phyloP scores from a whole-genome alignment of 2,797 vertebrate species.

The Crossoptilon crossoptilon region DNA sequence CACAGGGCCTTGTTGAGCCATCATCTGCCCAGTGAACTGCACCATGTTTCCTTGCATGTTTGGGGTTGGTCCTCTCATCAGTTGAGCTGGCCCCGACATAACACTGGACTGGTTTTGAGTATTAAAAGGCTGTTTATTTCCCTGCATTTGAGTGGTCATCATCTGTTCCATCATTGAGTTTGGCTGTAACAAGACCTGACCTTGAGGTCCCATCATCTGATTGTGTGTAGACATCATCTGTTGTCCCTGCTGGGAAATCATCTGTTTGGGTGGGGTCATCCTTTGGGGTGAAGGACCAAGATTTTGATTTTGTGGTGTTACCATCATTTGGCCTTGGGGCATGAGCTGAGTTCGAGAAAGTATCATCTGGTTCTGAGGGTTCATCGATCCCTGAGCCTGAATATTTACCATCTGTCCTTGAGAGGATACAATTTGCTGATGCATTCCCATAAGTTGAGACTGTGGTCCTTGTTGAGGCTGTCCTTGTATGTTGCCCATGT shows the following conservation, averaged over 20 bases:
- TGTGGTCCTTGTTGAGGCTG: slow-evolving; percentile 92
- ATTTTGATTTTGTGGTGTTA: slow-evolving; percentile 84
- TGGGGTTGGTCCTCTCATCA: slow-evolving; percentile 94
- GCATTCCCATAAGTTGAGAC: slow-evolving; percentile 95
- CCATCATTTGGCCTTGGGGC: slow-evolving; percentile 84
- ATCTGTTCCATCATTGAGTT: slow-evolving; percentile 98
- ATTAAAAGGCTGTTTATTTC: slow-evolving; percentile 92
- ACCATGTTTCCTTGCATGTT: slow-evolving; percentile 92
- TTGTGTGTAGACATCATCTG: slow-evolving; percentile 94
- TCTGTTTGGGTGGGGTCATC: slow-evolving; percentile 97
- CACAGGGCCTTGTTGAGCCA: slow-evolving; percentile 88
- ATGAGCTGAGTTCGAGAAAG: slow-evolving; percentile 91
- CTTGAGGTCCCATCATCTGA: slow-evolving; percentile 94
- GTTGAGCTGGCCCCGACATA: slow-evolving; percentile 89
- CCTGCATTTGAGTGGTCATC: slow-evolving; percentile 95
- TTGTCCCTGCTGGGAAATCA: slow-evolving; percentile 95
- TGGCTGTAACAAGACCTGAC: slow-evolving; percentile 93
- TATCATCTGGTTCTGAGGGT: slow-evolving; percentile 93
- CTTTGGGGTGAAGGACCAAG: slow-evolving; percentile 88
- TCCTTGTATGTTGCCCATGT: slow-evolving; percentile 86
- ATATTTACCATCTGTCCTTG: slow-evolving; percentile 92
- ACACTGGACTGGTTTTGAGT: slow-evolving; percentile 89
- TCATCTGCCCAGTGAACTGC: slow-evolving; percentile 91
- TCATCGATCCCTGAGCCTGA: slow-evolving; percentile 88
- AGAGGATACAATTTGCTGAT: slow-evolving; percentile 93